Conservation (phyloP, 2,797 vertebrate species). For the Calcarius lapponicus region DNA sequence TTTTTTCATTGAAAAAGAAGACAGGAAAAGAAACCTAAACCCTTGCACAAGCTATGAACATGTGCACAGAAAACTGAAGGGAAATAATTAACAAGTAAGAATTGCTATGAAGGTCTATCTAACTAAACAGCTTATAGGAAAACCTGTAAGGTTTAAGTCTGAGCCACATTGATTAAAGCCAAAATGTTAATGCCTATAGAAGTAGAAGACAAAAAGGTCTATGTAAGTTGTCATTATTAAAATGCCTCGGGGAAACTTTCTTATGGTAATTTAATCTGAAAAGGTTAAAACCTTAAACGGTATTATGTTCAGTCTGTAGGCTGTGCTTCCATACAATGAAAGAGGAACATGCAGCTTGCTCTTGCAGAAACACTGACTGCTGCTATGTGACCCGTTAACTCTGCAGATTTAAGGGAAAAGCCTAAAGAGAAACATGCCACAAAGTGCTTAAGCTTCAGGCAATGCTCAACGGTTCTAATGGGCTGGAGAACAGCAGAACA, state of each 20-base stretch:
- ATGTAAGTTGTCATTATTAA: constrained; percentile 65
- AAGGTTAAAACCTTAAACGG: constrained; percentile 66
- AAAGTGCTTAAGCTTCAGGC: constrained; percentile 43
- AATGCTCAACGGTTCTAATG: neutral
- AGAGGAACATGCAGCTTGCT: constrained; percentile 26
- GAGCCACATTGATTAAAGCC: constrained; percentile 58
- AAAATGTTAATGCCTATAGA: constrained; percentile 60
- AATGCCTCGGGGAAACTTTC: constrained; percentile 63
- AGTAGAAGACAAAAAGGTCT: constrained; percentile 66
- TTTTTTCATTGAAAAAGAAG: constrained; percentile 33
- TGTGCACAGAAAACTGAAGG: constrained; percentile 30
- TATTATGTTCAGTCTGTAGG: constrained; percentile 31
- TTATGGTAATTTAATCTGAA: constrained; percentile 67
- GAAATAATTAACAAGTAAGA: constrained; percentile 65
- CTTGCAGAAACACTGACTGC: constrained; percentile 36
- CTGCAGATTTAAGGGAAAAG: constrained; percentile 33
- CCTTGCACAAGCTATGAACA: constrained; percentile 35
- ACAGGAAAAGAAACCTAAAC: constrained; percentile 47
- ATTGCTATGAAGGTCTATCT: constrained; percentile 35
- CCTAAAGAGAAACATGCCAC: constrained; percentile 55
- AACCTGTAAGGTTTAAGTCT: constrained; percentile 60
- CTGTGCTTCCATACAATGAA: constrained; percentile 10
- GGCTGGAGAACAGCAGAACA: neutral
- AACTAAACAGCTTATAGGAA: constrained; percentile 61
- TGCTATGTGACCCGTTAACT: constrained; percentile 48